Base-by-base conservation (phyloP, 2,888 invertebrate genomes). In the Mycogona germanica region DNA sequence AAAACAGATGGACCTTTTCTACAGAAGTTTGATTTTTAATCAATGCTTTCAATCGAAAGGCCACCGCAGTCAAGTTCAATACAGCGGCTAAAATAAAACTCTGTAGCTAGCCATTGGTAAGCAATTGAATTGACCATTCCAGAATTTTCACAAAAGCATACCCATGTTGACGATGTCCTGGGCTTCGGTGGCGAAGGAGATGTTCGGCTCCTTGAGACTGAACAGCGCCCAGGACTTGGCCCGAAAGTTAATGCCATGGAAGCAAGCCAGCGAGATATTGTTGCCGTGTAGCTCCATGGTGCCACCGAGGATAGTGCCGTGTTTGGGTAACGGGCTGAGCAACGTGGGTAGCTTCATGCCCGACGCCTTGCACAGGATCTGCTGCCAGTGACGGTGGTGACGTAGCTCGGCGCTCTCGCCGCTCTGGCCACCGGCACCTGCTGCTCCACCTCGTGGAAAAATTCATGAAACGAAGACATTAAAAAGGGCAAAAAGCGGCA, bases 221-320 rank as follows among this genome's bases (percentile, higher is more conserved):
- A 96, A 96, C 59, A 96, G 70, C 5, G 93, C 95, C 95, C 96
- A 96, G 1, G 87, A 88, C 72, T 93, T 93, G 53, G 91, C 81
- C 63, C 92, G 89, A 70, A 96, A 92, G 72, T 95, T 95, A 67
- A 91, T 87, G 32, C 96, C 96, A 70, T 96, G 93, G 76, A 96
- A 96, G 70, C 96, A 96, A 3, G 93, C 95, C 60, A 96, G 73
- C 5, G 93, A 91, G 55, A 96, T 86, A 70, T 95, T 89, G 58
- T 83, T 84, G 37, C 74, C 74, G 57, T 67, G 65, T 52, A 75
- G 66, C 72, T 95, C 82, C 80, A 93, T 81, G 44, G 87, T 87
- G 49, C 89, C 87, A 28, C 91, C 91, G 1, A 89, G 73, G 14
- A 88, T 82, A 25, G 87, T 84, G 58, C 67, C 85, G 70, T 72